These are phyloP conservation scores for Halcyon senegalensis DNA, from an alignment of 2,113 vertebrate genomes.

Conservation along the genomic window DNA sequence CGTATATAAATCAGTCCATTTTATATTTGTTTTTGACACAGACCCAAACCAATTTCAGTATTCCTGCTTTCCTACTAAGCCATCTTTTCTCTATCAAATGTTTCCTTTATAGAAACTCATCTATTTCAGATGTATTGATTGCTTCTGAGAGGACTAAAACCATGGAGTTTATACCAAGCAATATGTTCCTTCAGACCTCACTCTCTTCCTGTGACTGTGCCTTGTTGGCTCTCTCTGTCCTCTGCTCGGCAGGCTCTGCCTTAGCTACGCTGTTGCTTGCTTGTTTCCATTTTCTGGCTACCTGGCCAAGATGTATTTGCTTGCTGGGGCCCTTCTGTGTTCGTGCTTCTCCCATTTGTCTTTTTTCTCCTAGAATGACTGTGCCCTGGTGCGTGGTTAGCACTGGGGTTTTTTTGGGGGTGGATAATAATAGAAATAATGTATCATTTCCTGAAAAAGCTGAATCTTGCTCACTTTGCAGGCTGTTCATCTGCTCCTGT, in stretches of 20 bases:
- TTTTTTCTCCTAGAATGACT: not conserved
- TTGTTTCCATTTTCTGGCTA: not conserved
- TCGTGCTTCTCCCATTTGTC: not conserved
- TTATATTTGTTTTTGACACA: not conserved
- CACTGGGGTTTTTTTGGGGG: not conserved
- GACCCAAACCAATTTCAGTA: not conserved
- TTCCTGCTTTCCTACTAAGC: not conserved
- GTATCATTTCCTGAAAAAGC: conserved; percentile 23
- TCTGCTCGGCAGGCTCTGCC: not conserved
- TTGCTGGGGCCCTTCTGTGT: not conserved
- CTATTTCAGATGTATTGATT: not conserved
- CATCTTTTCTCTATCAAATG: not conserved
- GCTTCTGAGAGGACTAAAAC: not conserved
- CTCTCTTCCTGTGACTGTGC: not conserved
- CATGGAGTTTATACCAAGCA: not conserved
- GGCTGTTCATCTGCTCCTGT: not conserved
- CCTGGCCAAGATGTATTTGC: not conserved
- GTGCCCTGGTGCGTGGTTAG: not conserved
- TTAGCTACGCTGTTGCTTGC: not conserved
- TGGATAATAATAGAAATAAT: conserved; percentile 44
- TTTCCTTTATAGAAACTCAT: not conserved
- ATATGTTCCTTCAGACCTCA: not conserved
- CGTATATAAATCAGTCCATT: not conserved
- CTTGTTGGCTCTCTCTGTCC: not conserved
- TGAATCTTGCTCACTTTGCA: conserved; percentile 1